Evolutionary conservation across 2,888 invertebrate species (phyloP).

Genomic region (Galerucella pusilla): DNA sequence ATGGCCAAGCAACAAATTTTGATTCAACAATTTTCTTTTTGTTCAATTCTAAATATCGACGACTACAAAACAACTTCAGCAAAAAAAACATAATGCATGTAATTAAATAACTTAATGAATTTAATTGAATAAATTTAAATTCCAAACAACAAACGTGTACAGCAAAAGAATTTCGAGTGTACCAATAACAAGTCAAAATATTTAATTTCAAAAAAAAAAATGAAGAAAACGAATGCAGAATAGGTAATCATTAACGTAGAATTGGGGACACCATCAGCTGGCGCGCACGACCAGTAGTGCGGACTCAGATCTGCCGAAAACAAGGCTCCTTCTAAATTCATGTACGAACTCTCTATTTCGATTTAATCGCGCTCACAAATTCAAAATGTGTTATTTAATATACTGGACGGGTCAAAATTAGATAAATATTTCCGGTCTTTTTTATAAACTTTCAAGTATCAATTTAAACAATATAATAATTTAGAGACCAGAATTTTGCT

Average conservation of each 20-base stretch:
- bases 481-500: not conserved
- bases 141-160: slow-evolving; percentile 52
- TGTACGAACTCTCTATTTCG: slow-evolving; percentile 5
- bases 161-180: slow-evolving; percentile 62
- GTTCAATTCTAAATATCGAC: slow-evolving; percentile 29
- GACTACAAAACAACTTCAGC: slow-evolving; percentile 38
- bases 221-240: slow-evolving; percentile 61
- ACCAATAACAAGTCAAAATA: slow-evolving; percentile 59
- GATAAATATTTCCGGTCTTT: not conserved
- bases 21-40: not conserved
- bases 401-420: not conserved
- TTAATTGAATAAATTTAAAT: slow-evolving; percentile 58
- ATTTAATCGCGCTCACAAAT: not conserved
- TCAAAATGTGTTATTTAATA: not conserved
- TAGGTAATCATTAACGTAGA: slow-evolving; percentile 51
- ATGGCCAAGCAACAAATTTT: slow-evolving; percentile 8
- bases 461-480: not conserved
- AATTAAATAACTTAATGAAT: slow-evolving; percentile 61
- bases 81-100: slow-evolving; percentile 48
- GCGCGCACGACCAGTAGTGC: slow-evolving; percentile 28
- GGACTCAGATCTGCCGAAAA: slow-evolving; percentile 13
- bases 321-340: slow-evolving; percentile 12
- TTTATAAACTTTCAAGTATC: not conserved
- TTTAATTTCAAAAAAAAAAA: slow-evolving; percentile 48
- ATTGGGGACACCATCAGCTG: slow-evolving; percentile 62